phyloP scores from a whole-genome alignment of 2,888 invertebrate genomes.

The Metopia argyrocephala region DNA sequence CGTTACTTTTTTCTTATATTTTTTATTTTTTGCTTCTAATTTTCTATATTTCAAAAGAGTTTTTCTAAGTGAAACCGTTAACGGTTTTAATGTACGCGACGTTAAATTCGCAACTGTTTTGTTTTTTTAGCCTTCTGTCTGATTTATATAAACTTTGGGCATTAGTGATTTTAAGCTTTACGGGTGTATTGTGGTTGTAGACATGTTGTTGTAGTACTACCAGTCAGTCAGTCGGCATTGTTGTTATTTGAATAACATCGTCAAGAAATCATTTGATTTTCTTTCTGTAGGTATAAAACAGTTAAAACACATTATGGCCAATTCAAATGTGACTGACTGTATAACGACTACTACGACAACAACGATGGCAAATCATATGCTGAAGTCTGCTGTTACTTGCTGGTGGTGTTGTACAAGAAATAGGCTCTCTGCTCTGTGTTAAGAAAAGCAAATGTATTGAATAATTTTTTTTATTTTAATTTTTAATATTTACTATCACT shows the following conservation, averaged over 20 bases:
- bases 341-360: background rate
- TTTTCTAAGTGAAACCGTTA: conserved; percentile 11
- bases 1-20: background rate
- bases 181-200: conserved; percentile 46
- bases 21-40: background rate
- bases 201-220: background rate
- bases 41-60: background rate
- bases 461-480: background rate
- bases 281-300: conserved; percentile 37
- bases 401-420: conserved; percentile 10
- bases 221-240: background rate
- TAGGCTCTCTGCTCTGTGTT: background rate
- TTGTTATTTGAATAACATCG: conserved; percentile 32
- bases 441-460: background rate
- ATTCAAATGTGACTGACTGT: background rate
- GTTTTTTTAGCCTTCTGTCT: conserved; percentile 56
- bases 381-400: conserved; percentile 9
- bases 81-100: conserved; percentile 61
- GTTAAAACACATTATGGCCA: conserved; percentile 39
- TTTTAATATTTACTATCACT: background rate
- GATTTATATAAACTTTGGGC: conserved; percentile 68
- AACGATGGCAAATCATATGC: too few species aligned
- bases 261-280: conserved; percentile 16
- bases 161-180: conserved; percentile 49
- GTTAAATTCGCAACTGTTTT: conserved; percentile 67